Conservation (phyloP, 2,797 vertebrate species). For the Sebastes oblongus region DNA sequence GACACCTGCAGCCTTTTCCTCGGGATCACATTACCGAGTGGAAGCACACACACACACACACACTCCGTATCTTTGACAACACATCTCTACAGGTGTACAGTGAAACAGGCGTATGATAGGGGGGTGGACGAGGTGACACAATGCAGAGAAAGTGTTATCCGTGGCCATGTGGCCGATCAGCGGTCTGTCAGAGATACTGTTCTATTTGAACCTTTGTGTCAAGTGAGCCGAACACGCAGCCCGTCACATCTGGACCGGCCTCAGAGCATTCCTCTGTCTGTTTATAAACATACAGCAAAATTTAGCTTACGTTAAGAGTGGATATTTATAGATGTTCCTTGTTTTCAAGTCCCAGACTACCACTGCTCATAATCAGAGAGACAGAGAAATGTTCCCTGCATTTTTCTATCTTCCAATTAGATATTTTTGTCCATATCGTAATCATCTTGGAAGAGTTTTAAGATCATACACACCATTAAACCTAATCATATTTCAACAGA, state of each 20-base stretch:
- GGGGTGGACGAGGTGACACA: not conserved
- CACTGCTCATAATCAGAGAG: not conserved
- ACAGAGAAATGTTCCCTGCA: not conserved
- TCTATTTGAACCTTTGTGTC: not conserved
- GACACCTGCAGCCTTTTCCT: constrained; percentile 32
- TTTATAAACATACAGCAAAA: constrained; percentile 25
- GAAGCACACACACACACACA: not conserved
- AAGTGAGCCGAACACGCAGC: not conserved
- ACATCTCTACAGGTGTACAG: not conserved
- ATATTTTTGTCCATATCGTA: not conserved
- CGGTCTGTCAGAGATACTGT: not conserved
- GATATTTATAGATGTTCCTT: not conserved
- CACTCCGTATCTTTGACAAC: not conserved
- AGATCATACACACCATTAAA: not conserved
- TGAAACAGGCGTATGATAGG: not conserved
- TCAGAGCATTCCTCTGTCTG: not conserved
- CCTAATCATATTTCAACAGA: not conserved
- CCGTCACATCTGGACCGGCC: not conserved
- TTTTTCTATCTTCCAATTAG: not conserved
- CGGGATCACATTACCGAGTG: not conserved
- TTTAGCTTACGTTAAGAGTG: not conserved
- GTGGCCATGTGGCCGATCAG: not conserved
- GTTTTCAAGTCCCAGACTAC: not conserved
- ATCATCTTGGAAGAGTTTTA: not conserved
- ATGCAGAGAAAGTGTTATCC: not conserved